Base-by-base conservation (phyloP, 2,888 invertebrate genomes). In the Octodonta nipae region DNA sequence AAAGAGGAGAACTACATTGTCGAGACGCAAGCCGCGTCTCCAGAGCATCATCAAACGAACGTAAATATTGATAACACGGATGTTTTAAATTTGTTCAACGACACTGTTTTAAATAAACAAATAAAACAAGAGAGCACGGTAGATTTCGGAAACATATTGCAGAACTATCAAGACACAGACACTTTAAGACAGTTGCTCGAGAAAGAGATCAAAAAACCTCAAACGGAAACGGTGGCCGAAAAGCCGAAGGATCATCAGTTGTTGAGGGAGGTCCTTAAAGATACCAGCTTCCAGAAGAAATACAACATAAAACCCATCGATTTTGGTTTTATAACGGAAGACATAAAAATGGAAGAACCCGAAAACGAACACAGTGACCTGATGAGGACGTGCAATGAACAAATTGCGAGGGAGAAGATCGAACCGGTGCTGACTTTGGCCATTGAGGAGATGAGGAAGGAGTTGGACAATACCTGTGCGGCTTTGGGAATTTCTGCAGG, bases 401-500 rank as follows among this genome's bases (percentile, higher is more conserved):
- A 82, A 10, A 83, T 86, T 17, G 68, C 86, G 32, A 82, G 79
- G 38, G 68, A 87, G 64, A 87, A 87, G 14, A 81, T 88, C 48
- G 86, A 85, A 56, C 80, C 82, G 10, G 83, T 86, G 17, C 68
- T 86, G 32, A 82, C 79, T 38, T 68, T 87, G 64, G 87, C 87
- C 15, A 81, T 88, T 49, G 84, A 87, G 55, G 83, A 88, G 58
- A 77, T 85, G 44, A 78, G 80, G 50, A 76, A 82, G 54, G 88
- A 88, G 56, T 83, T 87, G 31, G 81, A 82, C 58, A 80, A 73
- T 54, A 84, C 86, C 6, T 88, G 87, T 63, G 75, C 76, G 32
- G 76, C 81, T 47, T 72, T 88, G 52, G 83, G 82, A 62, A 88
- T 89, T 63, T 82, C 87, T 58, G 78, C 82, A 64, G 87, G 88